These are phyloP conservation scores for Styela plicata DNA, from an alignment of 23 tunicate species.

Conservation along the genomic window DNA sequence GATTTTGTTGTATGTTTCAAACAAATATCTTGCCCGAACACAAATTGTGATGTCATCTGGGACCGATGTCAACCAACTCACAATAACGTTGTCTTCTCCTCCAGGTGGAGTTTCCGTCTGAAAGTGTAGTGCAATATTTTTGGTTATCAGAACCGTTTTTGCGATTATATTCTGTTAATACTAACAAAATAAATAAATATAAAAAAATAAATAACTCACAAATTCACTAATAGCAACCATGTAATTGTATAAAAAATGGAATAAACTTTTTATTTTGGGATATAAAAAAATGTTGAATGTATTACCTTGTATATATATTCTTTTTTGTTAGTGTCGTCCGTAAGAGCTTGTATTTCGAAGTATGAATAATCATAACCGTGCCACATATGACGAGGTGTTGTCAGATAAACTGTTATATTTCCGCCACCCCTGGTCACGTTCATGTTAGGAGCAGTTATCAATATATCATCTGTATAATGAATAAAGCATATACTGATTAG, in stretches of 20 bases:
- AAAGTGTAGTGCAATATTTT: no score
- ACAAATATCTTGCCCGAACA: background rate
- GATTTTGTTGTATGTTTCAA: background rate
- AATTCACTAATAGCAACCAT: no score
- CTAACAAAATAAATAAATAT: no score
- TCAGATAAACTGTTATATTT: background rate
- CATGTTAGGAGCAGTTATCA: background rate
- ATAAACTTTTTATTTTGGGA: no score
- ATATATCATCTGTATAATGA: background rate
- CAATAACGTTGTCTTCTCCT: background rate
- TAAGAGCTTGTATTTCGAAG: background rate
- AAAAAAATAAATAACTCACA: no score
- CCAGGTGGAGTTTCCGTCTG: background rate
- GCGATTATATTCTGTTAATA: no score
- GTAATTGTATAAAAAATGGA: no score
- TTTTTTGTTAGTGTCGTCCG: background rate
- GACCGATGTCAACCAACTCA: background rate
- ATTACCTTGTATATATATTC: background rate
- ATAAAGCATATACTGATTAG: no score
- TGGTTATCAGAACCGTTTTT: no score
- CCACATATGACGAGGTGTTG: background rate
- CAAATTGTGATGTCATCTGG: background rate
- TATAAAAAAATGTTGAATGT: no score
- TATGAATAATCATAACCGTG: background rate
- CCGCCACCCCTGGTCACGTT: background rate